Conservation (phyloP, 2,888 invertebrate species). For the Trichogramma dendrolimi region DNA sequence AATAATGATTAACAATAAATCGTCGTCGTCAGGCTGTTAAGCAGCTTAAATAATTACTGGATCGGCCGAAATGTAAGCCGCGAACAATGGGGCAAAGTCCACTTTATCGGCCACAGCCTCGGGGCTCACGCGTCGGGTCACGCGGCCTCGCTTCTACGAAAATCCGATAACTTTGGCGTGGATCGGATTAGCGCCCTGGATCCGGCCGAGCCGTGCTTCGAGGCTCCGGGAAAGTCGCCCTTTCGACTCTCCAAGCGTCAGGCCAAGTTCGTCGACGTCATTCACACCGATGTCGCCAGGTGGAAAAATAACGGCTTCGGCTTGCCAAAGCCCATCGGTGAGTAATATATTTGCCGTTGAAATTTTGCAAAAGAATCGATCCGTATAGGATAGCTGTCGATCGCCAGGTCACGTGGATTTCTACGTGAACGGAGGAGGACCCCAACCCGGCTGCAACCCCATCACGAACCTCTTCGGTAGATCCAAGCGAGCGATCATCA, state of each 20-base stretch:
- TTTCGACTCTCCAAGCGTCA: conserved; percentile 54
- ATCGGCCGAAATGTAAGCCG: too few relatives aligned
- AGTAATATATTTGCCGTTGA: too few relatives aligned
- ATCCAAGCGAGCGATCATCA: too few relatives aligned
- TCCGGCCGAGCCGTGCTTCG: conserved; percentile 20
- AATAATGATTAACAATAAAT: too few relatives aligned
- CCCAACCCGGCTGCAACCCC: too few relatives aligned
- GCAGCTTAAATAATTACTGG: too few relatives aligned
- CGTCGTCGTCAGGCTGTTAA: too few relatives aligned
- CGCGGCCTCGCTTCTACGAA: background rate
- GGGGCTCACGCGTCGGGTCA: conserved; percentile 18
- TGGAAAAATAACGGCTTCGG: conserved; percentile 58
- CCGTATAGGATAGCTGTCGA: too few relatives aligned
- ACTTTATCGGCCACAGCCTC: conserved; percentile 13
- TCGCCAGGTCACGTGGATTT: too few relatives aligned
- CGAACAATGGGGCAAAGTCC: background rate
- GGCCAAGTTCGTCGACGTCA: conserved; percentile 61
- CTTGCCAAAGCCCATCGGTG: conserved; percentile 57
- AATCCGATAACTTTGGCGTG: background rate
- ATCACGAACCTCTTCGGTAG: too few relatives aligned
- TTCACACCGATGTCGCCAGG: conserved; percentile 61
- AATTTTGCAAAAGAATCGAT: too few relatives aligned
- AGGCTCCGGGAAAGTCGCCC: conserved; percentile 44
- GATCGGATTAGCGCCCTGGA: conserved; percentile 15
- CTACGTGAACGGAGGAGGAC: too few relatives aligned